phyloP scores from a whole-genome alignment of 2,888 invertebrate genomes.

The Syrphus vitripennis region DNA sequence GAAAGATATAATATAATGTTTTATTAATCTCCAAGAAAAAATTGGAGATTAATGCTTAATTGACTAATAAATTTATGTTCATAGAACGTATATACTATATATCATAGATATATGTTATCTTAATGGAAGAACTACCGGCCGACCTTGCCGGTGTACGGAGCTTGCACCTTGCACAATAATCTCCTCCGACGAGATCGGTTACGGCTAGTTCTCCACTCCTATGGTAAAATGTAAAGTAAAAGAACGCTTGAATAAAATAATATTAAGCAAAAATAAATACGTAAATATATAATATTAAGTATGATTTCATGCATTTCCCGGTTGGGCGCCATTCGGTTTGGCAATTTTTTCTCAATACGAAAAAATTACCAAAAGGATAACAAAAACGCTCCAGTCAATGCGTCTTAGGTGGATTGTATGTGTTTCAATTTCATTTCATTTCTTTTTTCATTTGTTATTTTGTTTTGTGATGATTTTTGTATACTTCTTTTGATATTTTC shows the following conservation, averaged over 20 bases:
- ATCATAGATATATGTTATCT: slow-evolving; percentile 97
- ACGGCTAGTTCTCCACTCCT: slow-evolving; percentile 5
- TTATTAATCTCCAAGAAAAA: slow-evolving; percentile 52
- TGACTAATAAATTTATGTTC: slow-evolving; percentile 83
- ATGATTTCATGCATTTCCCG: slow-evolving; percentile 62
- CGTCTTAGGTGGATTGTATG: slow-evolving; percentile 71
- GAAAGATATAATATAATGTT: not conserved
- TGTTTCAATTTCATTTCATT: slow-evolving; percentile 24
- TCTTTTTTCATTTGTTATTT: slow-evolving; percentile 10
- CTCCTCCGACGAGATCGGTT: slow-evolving; percentile 68
- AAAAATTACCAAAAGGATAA: slow-evolving; percentile 60
- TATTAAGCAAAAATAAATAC: slow-evolving; percentile 63
- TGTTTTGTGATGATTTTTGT: slow-evolving; percentile 47
- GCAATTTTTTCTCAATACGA: slow-evolving; percentile 46
- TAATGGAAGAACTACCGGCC: slow-evolving; percentile 84
- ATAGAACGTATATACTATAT: slow-evolving; percentile 98
- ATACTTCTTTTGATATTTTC: slow-evolving; percentile 66
- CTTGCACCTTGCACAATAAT: slow-evolving; percentile 59
- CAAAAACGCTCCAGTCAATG: slow-evolving; percentile 54
- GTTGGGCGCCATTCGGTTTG: slow-evolving; percentile 47
- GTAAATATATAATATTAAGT: slow-evolving; percentile 71
- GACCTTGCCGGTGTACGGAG: slow-evolving; percentile 75
- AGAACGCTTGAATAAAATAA: slow-evolving; percentile 39
- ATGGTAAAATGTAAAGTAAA: slow-evolving; percentile 27
- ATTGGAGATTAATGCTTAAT: slow-evolving; percentile 63